Base-by-base conservation (phyloP, 2,113 vertebrate genomes). In the Thryonomys swinderianus region DNA sequence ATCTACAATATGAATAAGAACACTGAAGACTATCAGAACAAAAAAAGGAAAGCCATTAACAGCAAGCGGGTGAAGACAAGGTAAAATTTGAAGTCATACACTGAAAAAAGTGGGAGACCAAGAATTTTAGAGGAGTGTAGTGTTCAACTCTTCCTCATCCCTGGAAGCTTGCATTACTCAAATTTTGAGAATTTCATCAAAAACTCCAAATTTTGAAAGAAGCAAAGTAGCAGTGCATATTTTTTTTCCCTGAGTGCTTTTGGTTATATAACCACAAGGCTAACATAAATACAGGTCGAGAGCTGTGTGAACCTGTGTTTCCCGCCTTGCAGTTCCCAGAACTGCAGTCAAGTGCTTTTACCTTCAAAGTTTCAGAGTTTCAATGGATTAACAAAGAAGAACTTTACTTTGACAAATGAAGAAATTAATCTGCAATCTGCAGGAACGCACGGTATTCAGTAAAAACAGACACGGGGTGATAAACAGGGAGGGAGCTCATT, bases 1-100 rank as follows among this genome's bases (percentile, higher is more conserved):
- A 57, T 51, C 3, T 88, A 94, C 82, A 89, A 83, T 61, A 25
- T 48, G 21, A 92, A 86, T 23, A 48, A 76, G 42, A 76, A 76
- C 30, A 76, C 8, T 76, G 23, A 73, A 94, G 69, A 71, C 13
- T 45, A 48, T 27, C 0, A 48, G 59, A 12, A 73, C 71, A 87
- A n/a, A 40, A 53, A 86, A 59, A 42, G 11, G 20, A 42, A 45
- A 53, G 10, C 53, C 14, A 64, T 3, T 55, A 88, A 14, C 2
- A 80, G 30, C 20, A 74, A 21, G 12, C 14, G 55, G 37, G 71
- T 11, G 30, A 59, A 51, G 20, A 90, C 73, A 61, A 30, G 32
- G 7, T 18, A 10, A 4, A 17, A n/a, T 18, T 34, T 78, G 1
- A 76, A 0, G 1, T 2, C 66, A 45, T 11, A 7, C 3, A 11